phyloP scores from a whole-genome alignment of 2,888 invertebrate species.

The Drosophila peninsularis region DNA sequence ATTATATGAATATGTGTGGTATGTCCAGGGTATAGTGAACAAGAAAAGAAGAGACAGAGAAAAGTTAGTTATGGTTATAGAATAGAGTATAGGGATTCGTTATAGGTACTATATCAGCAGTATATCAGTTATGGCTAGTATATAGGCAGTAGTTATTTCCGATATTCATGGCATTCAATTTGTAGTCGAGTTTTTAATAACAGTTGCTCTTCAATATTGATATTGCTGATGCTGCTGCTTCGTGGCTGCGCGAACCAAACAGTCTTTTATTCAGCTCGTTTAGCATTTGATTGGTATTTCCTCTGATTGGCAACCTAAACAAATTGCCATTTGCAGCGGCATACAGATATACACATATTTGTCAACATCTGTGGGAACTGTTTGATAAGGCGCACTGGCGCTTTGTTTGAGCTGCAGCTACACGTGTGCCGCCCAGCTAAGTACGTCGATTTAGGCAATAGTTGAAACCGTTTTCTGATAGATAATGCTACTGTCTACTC shows the following conservation, averaged over 20 bases:
- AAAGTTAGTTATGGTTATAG: neutral
- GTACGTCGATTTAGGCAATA: neutral
- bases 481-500: neutral
- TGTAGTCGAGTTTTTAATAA: conserved; percentile 6
- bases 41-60: no score
- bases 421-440: conserved; percentile 28
- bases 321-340: conserved; percentile 40
- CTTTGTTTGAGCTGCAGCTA: conserved; percentile 16
- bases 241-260: conserved; percentile 23
- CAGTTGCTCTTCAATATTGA: conserved; percentile 24
- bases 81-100: no score
- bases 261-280: conserved; percentile 60
- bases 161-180: conserved; percentile 12
- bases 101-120: no score
- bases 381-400: conserved; percentile 30
- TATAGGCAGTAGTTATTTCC: neutral
- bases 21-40: no score
- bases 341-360: neutral
- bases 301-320: conserved; percentile 51
- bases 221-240: conserved; percentile 10
- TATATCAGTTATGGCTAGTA: no score
- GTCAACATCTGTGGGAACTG: conserved; percentile 5
- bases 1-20: no score
- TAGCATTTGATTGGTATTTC: conserved; percentile 61
- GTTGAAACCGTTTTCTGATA: neutral